Conservation (phyloP, 2,113 vertebrate species). For the Zosterops japonicus region DNA sequence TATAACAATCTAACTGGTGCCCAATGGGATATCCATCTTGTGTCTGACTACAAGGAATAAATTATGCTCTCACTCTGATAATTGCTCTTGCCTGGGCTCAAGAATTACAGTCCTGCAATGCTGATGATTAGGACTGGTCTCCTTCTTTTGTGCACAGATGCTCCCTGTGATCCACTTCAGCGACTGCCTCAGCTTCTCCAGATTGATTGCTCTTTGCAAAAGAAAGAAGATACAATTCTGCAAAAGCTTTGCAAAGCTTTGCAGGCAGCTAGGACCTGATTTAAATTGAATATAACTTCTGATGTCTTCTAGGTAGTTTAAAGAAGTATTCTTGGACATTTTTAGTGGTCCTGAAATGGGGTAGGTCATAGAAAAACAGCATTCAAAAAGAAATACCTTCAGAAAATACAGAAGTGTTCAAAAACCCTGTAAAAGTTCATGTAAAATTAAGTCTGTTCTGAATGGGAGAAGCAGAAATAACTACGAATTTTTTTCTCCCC, state of each 20-base stretch:
- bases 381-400: not conserved
- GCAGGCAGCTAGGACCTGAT: not conserved
- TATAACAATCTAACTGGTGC: not conserved
- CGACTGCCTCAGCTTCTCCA: not conserved
- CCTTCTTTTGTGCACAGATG: not conserved
- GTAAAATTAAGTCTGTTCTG: not conserved
- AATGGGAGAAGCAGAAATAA: not conserved
- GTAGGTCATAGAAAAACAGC: not conserved
- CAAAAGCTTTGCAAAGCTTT: not conserved
- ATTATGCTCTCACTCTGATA: constrained; percentile 25
- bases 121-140: not conserved
- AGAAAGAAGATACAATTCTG: not conserved
- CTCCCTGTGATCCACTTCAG: not conserved
- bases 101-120: not conserved
- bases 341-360: not conserved
- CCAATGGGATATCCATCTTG: constrained; percentile 22
- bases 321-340: not conserved
- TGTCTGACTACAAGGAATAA: constrained; percentile 13
- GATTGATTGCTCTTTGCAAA: not conserved
- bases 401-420: not conserved
- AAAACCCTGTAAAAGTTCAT: not conserved
- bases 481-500: not conserved
- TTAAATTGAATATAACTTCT: not conserved
- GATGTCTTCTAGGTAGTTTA: not conserved
- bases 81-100: constrained; percentile 26